Evolutionary conservation across 2,888 invertebrate species (phyloP), one percentile per base, ranked within the genome.

Genomic region (Myopa testacea): DNA sequence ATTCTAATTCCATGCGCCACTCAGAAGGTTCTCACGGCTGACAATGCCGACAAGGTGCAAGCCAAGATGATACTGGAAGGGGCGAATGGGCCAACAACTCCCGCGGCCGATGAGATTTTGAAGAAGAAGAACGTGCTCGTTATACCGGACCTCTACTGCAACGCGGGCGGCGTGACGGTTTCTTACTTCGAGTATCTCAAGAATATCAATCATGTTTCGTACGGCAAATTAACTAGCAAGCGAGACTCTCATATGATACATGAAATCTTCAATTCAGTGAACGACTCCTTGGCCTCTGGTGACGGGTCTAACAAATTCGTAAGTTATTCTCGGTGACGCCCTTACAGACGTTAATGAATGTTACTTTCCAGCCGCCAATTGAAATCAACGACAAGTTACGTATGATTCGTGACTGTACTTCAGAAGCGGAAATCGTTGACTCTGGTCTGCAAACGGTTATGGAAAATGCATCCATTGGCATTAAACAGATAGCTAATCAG

Each of bases 131-230:
- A 97, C 87, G 93, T 98, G 83, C 92, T 99, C 40, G 94, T 98
- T 76, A 95, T 98, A 86, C 98, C 98, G 34, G 97, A 97, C 90
- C 89, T 97, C 86, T 95, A 94, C 90, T 93, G 95, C 85, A 96
- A 96, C 91, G 95, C 95, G 70, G 98, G 98, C 85, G 98, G 98
- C 93, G 98, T 99, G 68, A 98, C 98, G 0, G 98, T 98, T 16
- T 98, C 98, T 74, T 99, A 98, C 92, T 99, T 99, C 90, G 98
- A 99, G 89, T 98, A 98, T 96, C 92, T 99, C 84, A 99, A 99
- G 91, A 98, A 99, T 90, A 92, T 99, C 76, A 98, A 98, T 90
- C 98, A 99, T 88, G 98, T 99, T 16, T 97, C 98, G 3, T 99
- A 97, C 88, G 98, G 98, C 78, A 93, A 98, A 84, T 92, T 99